phyloP scores from a whole-genome alignment of 92 coral and sea anemone species.

The Phenganax subtilis region DNA sequence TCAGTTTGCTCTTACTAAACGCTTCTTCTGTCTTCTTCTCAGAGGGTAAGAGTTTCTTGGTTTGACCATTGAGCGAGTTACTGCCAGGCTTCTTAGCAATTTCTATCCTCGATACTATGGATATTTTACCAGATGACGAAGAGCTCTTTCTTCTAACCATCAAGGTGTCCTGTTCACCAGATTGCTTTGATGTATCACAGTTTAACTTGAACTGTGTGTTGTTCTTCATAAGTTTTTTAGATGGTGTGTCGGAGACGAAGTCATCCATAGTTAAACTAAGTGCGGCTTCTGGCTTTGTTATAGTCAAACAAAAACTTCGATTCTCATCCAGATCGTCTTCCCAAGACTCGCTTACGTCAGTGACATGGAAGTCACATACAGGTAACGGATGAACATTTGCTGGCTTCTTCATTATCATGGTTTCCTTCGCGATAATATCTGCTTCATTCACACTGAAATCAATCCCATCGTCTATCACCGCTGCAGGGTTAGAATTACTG shows the following conservation, averaged over 20 bases:
- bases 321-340: not conserved
- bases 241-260: not conserved
- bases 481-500: conserved; percentile 27
- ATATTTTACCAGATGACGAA: not conserved
- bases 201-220: too few species aligned
- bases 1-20: not conserved
- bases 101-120: not conserved
- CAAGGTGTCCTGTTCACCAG: not conserved
- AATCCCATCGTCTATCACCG: not conserved
- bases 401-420: not conserved
- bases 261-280: not conserved
- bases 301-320: not conserved
- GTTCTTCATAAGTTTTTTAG: not conserved
- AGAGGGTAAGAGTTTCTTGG: not conserved
- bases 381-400: not conserved
- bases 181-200: too few species aligned
- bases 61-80: not conserved
- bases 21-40: not conserved
- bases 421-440: not conserved
- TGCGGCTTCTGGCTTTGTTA: not conserved
- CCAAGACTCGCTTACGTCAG: not conserved
- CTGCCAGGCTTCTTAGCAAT: not conserved
- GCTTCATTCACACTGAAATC: not conserved
- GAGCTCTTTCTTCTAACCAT: not conserved
- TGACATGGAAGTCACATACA: not conserved